Percentiles rank a stretch among this genome's conserved stretches.
Evolutionary conservation across 2,113 vertebrate species (phyloP).

Genomic region (Enhydra lutris): DNA sequence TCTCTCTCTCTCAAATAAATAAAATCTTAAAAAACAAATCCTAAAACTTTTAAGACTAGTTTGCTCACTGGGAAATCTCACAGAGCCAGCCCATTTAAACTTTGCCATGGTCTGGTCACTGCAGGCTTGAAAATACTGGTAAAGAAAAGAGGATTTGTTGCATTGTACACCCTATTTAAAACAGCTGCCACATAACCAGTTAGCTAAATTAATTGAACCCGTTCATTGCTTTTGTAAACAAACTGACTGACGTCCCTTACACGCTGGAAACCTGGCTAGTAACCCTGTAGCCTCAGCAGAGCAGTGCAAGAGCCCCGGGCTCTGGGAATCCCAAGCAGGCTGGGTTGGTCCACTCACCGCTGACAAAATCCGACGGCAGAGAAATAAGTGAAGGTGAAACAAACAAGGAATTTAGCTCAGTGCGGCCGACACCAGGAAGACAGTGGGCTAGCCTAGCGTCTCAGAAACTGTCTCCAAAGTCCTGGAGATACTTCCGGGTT

Average conservation of each 20-base stretch:
- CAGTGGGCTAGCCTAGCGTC: not conserved
- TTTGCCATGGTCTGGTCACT: not conserved
- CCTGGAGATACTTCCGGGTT: not conserved
- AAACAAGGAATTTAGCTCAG: not conserved
- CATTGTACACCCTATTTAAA: not conserved
- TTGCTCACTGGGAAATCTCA: not conserved
- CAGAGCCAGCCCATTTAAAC: not conserved
- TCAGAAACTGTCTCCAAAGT: not conserved
- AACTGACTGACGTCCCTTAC: not conserved
- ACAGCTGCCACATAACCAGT: not conserved
- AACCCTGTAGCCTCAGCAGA: not conserved
- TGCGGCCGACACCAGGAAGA: not conserved
- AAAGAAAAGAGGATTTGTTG: not conserved
- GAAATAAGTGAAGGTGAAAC: not conserved
- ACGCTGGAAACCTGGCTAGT: not conserved
- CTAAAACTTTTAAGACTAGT: not conserved
- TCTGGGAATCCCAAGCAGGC: not conserved
- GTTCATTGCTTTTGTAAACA: not conserved
- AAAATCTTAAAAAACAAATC: not conserved
- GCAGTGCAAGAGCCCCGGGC: not conserved
- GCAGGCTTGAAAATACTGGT: not conserved
- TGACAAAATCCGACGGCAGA: not conserved
- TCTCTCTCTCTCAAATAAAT: too few species aligned
- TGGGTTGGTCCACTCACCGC: rapidly evolving
- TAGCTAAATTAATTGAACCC: not conserved